Evolutionary conservation across 2,888 invertebrate genomes (phyloP).

Genomic region (Netelia fuscicornis): DNA sequence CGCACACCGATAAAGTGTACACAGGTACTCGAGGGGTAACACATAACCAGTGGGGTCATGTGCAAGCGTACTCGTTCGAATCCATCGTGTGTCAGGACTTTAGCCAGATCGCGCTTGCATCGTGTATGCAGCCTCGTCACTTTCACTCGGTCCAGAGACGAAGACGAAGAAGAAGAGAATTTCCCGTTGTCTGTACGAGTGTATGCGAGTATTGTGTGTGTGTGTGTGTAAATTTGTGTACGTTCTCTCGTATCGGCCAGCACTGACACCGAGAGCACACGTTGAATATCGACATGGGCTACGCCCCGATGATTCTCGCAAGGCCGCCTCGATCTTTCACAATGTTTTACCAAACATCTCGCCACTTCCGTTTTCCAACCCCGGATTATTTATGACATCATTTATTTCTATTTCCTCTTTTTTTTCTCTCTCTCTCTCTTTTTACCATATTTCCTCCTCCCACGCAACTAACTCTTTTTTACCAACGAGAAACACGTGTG

Average conservation of each 20-base stretch:
- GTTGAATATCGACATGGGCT: constrained; percentile 56
- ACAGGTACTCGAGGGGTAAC: constrained; percentile 41
- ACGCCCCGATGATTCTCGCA: constrained; percentile 65
- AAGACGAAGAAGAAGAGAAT: constrained; percentile 59
- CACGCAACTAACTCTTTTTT: constrained; percentile 8
- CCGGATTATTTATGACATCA: constrained; percentile 46
- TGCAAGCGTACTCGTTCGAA: constrained; percentile 28
- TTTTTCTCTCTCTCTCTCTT: not conserved
- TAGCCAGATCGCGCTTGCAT: constrained; percentile 57
- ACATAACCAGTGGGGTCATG: constrained; percentile 31
- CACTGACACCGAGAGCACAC: constrained; percentile 30
- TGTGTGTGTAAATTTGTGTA: constrained; percentile 27
- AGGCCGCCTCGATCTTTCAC: constrained; percentile 62
- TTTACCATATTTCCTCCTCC: not conserved
- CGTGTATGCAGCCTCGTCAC: constrained; percentile 71
- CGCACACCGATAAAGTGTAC: constrained; percentile 19
- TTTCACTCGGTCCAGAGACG: constrained; percentile 73
- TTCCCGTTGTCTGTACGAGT: constrained; percentile 53
- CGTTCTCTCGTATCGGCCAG: constrained; percentile 11
- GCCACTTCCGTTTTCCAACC: constrained; percentile 40
- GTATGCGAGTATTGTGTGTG: not conserved
- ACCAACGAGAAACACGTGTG: constrained; percentile 36
- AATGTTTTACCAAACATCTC: constrained; percentile 22
- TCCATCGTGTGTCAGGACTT: constrained; percentile 47
- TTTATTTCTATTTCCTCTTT: constrained; percentile 6